A percentile compares a stretch with the other conserved stretches of the same genome.
These are phyloP conservation scores for Pocillopora grandis DNA, from an alignment of 92 coral and sea anemone genomes.

Conservation along the genomic window DNA sequence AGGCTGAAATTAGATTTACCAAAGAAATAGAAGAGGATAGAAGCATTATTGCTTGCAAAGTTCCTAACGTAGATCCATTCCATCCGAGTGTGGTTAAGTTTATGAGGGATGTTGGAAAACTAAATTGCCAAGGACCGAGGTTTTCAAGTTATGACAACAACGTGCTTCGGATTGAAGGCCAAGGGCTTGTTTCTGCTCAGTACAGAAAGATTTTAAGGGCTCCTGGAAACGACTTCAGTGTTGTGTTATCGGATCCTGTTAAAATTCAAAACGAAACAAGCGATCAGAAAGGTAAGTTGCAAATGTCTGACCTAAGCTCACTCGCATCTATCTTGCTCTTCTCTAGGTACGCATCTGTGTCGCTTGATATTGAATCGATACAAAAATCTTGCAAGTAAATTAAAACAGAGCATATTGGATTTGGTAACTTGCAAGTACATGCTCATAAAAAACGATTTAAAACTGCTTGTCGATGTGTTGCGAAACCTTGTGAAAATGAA, in stretches of 20 bases:
- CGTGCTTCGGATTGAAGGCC: constrained; percentile 31
- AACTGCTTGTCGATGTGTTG: too few species aligned
- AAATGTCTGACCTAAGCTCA: neutral
- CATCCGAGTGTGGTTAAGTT: constrained; percentile 17
- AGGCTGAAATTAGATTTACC: too few species aligned
- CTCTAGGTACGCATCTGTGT: too few species aligned
- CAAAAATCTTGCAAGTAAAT: too few species aligned
- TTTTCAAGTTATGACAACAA: constrained; percentile 23
- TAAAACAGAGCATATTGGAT: too few species aligned
- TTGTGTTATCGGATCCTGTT: constrained; percentile 7
- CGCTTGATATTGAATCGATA: too few species aligned
- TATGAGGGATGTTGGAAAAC: constrained; percentile 20
- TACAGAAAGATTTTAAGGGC: constrained; percentile 26
- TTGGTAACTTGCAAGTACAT: too few species aligned
- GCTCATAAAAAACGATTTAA: too few species aligned
- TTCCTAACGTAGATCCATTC: constrained; percentile 29
- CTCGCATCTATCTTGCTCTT: too few species aligned
- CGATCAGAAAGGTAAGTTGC: neutral
- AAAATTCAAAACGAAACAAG: neutral
- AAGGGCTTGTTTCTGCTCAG: constrained; percentile 27
- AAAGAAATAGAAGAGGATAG: too few species aligned
- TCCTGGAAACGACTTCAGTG: constrained; percentile 7
- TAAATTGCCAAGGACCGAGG: constrained; percentile 17
- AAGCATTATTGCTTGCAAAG: constrained; percentile 19
- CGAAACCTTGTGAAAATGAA: too few species aligned